These are phyloP conservation scores for Xestia c-nigrum DNA, from an alignment of 2,888 invertebrate genomes.

Conservation along the genomic window DNA sequence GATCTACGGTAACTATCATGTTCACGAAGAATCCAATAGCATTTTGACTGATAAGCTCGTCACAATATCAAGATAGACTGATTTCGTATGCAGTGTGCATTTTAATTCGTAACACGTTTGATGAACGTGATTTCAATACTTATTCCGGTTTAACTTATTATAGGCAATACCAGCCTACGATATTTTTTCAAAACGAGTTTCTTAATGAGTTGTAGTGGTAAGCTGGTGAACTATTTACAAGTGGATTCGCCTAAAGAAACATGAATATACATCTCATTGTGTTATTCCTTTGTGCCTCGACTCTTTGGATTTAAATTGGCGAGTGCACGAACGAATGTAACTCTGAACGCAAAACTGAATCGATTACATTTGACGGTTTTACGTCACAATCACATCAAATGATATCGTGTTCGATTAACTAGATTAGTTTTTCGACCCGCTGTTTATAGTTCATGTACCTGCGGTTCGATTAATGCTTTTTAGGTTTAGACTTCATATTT, in stretches of 20 bases:
- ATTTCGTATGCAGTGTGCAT: slow-evolving; percentile 42
- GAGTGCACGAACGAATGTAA: slow-evolving; percentile 38
- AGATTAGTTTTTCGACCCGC: slow-evolving; percentile 43
- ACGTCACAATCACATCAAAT: slow-evolving; percentile 34
- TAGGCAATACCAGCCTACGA: slow-evolving; percentile 14
- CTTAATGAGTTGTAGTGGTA: slow-evolving; percentile 39
- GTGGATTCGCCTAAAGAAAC: slow-evolving; percentile 32
- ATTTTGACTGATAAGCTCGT: slow-evolving; percentile 45
- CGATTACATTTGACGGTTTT: slow-evolving; percentile 40
- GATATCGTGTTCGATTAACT: slow-evolving; percentile 42
- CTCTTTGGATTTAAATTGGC: slow-evolving; percentile 42
- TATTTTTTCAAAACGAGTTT: slow-evolving; percentile 44
- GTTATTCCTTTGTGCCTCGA: slow-evolving; percentile 45
- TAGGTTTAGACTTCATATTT: neutral
- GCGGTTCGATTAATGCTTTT: neutral
- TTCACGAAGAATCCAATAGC: slow-evolving; percentile 5
- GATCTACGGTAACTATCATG: neutral
- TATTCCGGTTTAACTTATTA: slow-evolving; percentile 23
- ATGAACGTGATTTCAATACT: slow-evolving; percentile 47
- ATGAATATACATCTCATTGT: slow-evolving; percentile 33
- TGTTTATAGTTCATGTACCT: slow-evolving; percentile 19
- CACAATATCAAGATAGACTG: slow-evolving; percentile 11
- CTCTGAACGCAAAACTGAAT: slow-evolving; percentile 47
- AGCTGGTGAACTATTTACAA: slow-evolving; percentile 39
- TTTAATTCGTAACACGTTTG: slow-evolving; percentile 31